Conservation (phyloP, 2,888 invertebrate species). For the Cerastis rubricosa region DNA sequence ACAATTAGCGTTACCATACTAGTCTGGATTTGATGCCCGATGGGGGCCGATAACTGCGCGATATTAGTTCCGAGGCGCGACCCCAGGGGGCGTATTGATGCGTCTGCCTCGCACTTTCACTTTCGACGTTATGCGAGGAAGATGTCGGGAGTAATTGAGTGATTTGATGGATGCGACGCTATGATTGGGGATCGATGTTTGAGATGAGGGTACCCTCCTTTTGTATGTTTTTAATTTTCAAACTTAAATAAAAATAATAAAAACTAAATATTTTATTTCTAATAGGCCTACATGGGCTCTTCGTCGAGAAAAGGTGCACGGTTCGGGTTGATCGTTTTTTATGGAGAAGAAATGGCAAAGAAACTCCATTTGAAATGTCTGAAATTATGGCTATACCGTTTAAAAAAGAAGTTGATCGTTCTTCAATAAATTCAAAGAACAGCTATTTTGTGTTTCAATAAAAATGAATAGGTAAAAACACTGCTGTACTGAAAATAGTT, state of each 20-base stretch:
- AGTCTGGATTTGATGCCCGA: constrained; percentile 27
- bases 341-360: too few species aligned
- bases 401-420: background rate
- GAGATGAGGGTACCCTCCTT: background rate
- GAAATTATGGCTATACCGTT: too few species aligned
- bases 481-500: background rate
- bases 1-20: constrained; percentile 32
- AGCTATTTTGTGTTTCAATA: background rate
- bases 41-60: constrained; percentile 31
- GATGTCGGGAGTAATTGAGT: background rate
- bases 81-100: constrained; percentile 23
- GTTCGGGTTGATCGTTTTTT: too few species aligned
- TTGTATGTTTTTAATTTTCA: background rate
- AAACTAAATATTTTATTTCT: too few species aligned
- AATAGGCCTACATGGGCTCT: too few species aligned
- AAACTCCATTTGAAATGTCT: background rate
- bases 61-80: constrained; percentile 31
- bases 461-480: too few species aligned
- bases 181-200: background rate
- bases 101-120: constrained; percentile 33
- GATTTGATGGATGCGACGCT: background rate
- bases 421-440: background rate
- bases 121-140: constrained; percentile 17
- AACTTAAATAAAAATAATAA: too few species aligned
- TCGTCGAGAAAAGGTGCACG: too few species aligned